A percentile compares a stretch with the other conserved stretches of the same genome.
Conservation (phyloP, 2,113 vertebrate genomes). For the Eulacestoma nigropectus region DNA sequence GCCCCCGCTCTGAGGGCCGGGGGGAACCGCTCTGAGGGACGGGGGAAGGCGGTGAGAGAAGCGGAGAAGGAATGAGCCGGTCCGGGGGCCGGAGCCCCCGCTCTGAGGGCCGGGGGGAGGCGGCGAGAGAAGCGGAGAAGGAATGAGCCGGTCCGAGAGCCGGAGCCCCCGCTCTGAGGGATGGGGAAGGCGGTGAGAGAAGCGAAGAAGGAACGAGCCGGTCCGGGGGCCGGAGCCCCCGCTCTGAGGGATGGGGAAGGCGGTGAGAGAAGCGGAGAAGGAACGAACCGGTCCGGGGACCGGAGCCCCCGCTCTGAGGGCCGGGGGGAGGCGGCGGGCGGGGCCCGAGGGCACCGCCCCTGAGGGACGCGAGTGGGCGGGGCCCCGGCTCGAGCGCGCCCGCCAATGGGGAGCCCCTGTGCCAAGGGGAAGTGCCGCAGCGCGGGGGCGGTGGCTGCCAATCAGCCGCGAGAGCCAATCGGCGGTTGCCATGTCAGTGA, state of each 20-base stretch:
- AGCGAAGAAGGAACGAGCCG: fast-evolving
- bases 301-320: background rate
- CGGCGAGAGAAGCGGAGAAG: fast-evolving
- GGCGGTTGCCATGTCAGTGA: fast-evolving
- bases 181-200: background rate
- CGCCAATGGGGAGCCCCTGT: background rate
- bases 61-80: fast-evolving
- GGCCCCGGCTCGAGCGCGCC: fast-evolving
- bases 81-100: background rate
- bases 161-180: too few species aligned
- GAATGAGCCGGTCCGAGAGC: background rate
- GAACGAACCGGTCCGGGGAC: too few species aligned
- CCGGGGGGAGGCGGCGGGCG: background rate
- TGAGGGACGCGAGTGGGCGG: background rate
- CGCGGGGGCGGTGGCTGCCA: background rate
- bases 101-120: too few species aligned
- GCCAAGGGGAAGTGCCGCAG: background rate
- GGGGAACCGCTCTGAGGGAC: too few species aligned
- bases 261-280: fast-evolving
- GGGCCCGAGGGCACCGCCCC: background rate
- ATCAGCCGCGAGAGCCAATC: fast-evolving
- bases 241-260: too few species aligned
- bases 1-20: background rate
- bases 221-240: background rate
- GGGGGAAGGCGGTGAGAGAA: background rate